Evolutionary conservation across 2,797 vertebrate genomes (phyloP), one percentile per base, ranked within the genome.

Genomic region (Silurus lanzhouensis): DNA sequence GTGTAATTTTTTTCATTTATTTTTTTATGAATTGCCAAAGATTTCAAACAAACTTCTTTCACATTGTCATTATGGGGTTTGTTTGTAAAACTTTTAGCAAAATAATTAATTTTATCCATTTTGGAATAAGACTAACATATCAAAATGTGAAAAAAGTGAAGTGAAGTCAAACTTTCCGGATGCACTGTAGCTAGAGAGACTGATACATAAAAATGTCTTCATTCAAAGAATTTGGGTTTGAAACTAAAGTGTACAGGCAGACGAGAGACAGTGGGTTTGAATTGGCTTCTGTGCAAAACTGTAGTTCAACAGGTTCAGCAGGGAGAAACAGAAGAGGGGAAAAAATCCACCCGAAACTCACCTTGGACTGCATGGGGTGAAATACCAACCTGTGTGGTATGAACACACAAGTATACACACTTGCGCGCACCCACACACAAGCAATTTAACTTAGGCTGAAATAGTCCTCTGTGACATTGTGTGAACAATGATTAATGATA

Each of bases 401-500:
- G 44, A 87, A 67, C 48, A 66, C 76, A 64, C 74, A 71, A 66
- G 88, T 55, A 64, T 88, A 91, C 85, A 83, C 67, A 52, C 83
- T 85, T 81, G 81, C 46, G 83, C 85, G 85, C 63, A 82, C 75
- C 86, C 79, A 86, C 82, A 84, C 71, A 88, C 84, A 88, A 58
- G 79, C 71, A 68, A 14, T 27, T 83, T 71, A 70, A 2, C 91
- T 92, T 91, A 92, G 71, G 86, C 38, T 88, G 84, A 81, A 83
- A 90, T 75, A 70, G 87, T 83, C 89, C 89, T 1, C 48, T 90
- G 88, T 90, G 60, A 89, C 90, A 58, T 90, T 93, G 90, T 91
- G 90, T 91, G 94, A 94, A 94, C 91, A 94, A 86, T 91, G 91
- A 95, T 94, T 93, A 94, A 95, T 94, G 89, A 94, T 93, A 93